Evolutionary conservation across 2,113 vertebrate genomes (phyloP).

Genomic region (Ceyx margarethae): DNA sequence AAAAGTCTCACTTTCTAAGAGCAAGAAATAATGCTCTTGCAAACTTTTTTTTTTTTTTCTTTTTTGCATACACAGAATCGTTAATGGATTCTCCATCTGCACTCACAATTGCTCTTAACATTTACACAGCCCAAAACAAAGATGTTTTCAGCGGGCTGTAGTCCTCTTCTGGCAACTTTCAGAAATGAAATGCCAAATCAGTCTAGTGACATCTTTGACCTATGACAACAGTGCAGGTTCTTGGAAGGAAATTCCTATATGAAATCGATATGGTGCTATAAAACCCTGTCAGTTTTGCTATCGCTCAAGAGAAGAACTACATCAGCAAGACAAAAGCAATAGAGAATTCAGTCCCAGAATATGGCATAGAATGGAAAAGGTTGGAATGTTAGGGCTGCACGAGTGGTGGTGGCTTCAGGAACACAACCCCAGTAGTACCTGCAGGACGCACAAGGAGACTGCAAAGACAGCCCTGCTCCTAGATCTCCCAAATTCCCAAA

Average conservation of each 20-base stretch:
- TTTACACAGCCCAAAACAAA: not conserved
- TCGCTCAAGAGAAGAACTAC: not conserved
- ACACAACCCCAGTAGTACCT: not conserved
- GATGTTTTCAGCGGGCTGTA: not conserved
- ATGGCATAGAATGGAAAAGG: not conserved
- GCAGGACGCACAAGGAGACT: not conserved
- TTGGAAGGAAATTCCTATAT: constrained; percentile 51
- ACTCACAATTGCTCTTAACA: constrained; percentile 32
- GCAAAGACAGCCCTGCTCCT: not conserved
- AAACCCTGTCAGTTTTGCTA: constrained; percentile 27
- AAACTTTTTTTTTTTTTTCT: not conserved
- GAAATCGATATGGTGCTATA: not conserved
- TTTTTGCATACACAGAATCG: not conserved
- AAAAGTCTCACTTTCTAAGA: not conserved
- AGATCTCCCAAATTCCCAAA: not conserved
- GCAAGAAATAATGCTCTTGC: not conserved
- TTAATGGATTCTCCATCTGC: constrained; percentile 24
- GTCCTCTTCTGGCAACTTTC: constrained; percentile 11
- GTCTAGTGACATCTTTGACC: constrained; percentile 45
- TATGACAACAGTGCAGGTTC: constrained; percentile 1
- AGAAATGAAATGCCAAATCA: constrained; percentile 16
- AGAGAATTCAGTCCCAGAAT: not conserved
- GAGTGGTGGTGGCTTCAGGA: not conserved
- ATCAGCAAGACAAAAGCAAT: not conserved
- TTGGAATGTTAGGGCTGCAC: fast-evolving